phyloP scores from a whole-genome alignment of 2,797 vertebrate genomes.

The Cossypha heuglini region DNA sequence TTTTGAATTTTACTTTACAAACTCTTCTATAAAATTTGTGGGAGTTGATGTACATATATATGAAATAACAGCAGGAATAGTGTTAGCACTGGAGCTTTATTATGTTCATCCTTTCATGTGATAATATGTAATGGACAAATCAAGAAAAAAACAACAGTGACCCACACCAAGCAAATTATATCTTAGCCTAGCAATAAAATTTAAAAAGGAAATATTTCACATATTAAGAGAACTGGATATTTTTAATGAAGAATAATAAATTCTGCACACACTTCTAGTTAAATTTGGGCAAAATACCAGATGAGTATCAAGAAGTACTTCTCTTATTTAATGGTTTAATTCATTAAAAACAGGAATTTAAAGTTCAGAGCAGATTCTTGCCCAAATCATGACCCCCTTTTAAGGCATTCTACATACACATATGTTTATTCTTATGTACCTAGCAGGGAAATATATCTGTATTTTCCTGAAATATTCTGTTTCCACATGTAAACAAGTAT shows the following conservation, averaged over 20 bases:
- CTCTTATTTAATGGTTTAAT: background rate
- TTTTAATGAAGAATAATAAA: background rate
- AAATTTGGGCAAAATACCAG: background rate
- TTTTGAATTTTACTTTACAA: background rate
- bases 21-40: background rate
- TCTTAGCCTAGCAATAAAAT: background rate
- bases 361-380: background rate
- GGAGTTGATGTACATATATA: background rate
- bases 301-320: background rate
- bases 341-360: background rate
- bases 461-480: background rate
- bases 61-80: background rate
- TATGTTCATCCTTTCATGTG: background rate
- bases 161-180: background rate
- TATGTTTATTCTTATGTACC: background rate
- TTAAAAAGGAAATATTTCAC: fast-evolving
- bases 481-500: background rate
- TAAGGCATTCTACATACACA: background rate
- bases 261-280: background rate
- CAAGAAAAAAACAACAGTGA: background rate
- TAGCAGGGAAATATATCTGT: background rate
- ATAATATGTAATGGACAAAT: background rate
- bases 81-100: background rate
- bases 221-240: fast-evolving
- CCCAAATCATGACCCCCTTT: background rate